Evolutionary conservation across 2,888 invertebrate genomes (phyloP).

Genomic region (Troilus luridus): DNA sequence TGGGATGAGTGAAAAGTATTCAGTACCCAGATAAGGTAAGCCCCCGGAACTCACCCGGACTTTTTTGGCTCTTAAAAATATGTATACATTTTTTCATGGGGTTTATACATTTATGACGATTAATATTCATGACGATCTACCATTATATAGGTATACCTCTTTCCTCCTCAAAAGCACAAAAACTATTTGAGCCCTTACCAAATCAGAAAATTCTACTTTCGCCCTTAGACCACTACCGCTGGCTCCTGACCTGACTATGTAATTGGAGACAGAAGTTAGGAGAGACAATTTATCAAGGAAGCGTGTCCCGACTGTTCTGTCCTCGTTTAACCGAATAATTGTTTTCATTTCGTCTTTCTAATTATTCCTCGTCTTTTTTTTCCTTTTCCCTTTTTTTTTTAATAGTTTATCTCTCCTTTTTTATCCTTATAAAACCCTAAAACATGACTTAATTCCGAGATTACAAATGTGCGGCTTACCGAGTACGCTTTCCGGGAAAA

Average conservation of each 20-base stretch:
- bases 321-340: slow-evolving; percentile 1
- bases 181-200: neutral
- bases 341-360: slow-evolving; percentile 33
- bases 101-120: no score
- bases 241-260: neutral
- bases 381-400: neutral
- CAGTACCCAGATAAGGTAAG: no score
- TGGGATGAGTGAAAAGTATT: no score
- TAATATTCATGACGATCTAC: no score
- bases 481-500: neutral
- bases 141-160: no score
- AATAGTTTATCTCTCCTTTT: neutral
- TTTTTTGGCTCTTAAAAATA: no score
- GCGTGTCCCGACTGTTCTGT: slow-evolving; percentile 10
- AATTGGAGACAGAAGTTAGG: neutral
- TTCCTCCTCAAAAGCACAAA: neutral
- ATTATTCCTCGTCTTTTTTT: neutral
- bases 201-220: neutral
- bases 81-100: no score
- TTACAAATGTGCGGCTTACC: neutral
- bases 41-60: no score
- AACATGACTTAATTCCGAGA: neutral
- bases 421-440: neutral
- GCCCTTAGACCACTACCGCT: neutral
- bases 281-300: slow-evolving; percentile 31